Conservation (phyloP, 1,140 invertebrate genomes). For the Caligus rogercresseyi region DNA sequence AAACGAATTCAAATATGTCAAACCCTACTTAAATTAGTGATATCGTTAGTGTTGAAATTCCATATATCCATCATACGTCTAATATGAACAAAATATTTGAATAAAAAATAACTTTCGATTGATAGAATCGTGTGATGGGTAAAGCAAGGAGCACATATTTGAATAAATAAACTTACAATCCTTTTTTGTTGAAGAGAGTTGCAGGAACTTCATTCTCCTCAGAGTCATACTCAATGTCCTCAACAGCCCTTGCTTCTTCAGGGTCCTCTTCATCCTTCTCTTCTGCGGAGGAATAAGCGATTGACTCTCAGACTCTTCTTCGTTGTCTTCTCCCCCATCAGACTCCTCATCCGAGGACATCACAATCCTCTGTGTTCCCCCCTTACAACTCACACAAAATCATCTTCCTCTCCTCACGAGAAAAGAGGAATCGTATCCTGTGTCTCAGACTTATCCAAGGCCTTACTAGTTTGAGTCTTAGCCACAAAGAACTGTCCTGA, state of each 20-base stretch:
- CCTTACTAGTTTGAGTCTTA: slow-evolving; percentile 24
- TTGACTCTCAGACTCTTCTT: slow-evolving; percentile 20
- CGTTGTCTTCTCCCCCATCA: slow-evolving; percentile 24
- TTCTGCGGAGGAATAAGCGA: slow-evolving; percentile 26
- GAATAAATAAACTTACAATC: slow-evolving; percentile 35
- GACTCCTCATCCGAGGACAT: slow-evolving; percentile 21
- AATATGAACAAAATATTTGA: too few relatives aligned
- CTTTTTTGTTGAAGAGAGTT: slow-evolving; percentile 23
- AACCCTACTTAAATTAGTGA: too few relatives aligned
- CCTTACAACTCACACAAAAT: slow-evolving; percentile 27
- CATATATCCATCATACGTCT: too few relatives aligned
- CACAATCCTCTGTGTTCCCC: slow-evolving; percentile 23
- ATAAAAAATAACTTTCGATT: too few relatives aligned
- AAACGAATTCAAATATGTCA: too few relatives aligned
- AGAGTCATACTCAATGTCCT: slow-evolving; percentile 45
- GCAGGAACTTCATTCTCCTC: slow-evolving; percentile 50
- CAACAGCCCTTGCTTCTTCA: slow-evolving; percentile 30
- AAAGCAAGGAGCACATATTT: too few relatives aligned
- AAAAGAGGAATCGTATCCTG: slow-evolving; percentile 33
- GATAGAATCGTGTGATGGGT: too few relatives aligned
- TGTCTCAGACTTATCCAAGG: slow-evolving; percentile 25
- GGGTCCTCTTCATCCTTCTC: slow-evolving; percentile 25
- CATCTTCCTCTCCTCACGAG: slow-evolving; percentile 26
- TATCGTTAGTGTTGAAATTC: too few relatives aligned
- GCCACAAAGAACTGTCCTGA: slow-evolving; percentile 30